Percentiles rank a stretch among this genome's conserved stretches.
phyloP scores from a whole-genome alignment of 2,113 vertebrate genomes.

The Pachycephala philippinensis region DNA sequence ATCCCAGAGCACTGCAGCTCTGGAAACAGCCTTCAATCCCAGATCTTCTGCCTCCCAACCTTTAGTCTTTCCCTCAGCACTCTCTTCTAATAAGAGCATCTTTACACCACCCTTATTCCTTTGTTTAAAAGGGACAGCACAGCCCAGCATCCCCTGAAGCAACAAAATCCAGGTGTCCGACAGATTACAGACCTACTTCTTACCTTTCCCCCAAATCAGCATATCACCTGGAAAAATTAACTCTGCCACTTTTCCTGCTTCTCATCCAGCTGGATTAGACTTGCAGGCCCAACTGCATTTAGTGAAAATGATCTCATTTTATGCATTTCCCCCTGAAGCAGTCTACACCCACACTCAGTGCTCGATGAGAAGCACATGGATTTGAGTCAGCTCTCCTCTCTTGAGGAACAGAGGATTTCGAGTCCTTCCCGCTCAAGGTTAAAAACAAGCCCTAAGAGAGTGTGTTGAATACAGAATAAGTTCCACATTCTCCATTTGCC shows the following conservation, averaged over 20 bases:
- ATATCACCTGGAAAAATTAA: background rate
- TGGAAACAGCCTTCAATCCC: background rate
- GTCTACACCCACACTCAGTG: background rate
- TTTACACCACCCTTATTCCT: background rate
- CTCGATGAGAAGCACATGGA: background rate
- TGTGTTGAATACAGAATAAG: constrained; percentile 1
- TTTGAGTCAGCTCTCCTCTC: constrained; percentile 23
- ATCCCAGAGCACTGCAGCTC: background rate
- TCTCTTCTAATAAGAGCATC: background rate
- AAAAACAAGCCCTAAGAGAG: constrained; percentile 7
- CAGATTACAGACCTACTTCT: background rate
- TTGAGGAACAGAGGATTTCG: background rate
- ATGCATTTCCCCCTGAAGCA: background rate
- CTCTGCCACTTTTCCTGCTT: background rate
- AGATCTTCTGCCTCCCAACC: background rate
- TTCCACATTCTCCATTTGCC: background rate
- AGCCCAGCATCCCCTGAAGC: background rate
- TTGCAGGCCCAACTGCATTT: background rate
- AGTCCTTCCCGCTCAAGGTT: constrained; percentile 29
- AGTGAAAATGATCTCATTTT: background rate
- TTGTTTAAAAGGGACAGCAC: background rate
- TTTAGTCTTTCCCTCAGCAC: background rate
- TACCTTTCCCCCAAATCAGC: background rate
- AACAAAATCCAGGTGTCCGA: background rate
- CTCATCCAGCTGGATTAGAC: background rate